Evolutionary conservation across 2,797 vertebrate species (phyloP).

Genomic region (Periophthalmus magnuspinnatus): DNA sequence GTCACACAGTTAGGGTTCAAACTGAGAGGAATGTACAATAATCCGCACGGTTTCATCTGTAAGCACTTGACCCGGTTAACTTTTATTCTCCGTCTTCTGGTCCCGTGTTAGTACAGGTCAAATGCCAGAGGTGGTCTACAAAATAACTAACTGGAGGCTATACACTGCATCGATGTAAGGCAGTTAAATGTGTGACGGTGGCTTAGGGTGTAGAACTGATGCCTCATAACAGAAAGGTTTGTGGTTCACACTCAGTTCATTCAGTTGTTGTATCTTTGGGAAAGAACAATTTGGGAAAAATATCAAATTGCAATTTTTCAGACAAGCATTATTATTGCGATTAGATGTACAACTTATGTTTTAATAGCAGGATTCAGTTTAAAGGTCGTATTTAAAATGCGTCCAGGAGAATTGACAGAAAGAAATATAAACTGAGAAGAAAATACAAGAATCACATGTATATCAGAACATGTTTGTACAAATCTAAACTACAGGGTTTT

Average conservation of each 20-base stretch:
- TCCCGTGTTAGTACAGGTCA: slow-evolving; percentile 18
- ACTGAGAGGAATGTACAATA: slow-evolving; percentile 6
- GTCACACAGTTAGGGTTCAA: slow-evolving; percentile 11
- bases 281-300: no score
- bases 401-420: no score
- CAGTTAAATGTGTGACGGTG: neutral
- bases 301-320: no score
- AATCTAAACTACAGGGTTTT: no score
- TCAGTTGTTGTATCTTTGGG: neutral
- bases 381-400: no score
- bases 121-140: slow-evolving; percentile 32
- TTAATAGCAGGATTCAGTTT: no score
- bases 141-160: neutral
- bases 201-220: neutral
- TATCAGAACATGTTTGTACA: no score
- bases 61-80: slow-evolving; percentile 40
- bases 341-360: no score
- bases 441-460: no score
- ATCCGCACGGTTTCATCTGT: slow-evolving; percentile 36
- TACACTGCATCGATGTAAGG: slow-evolving; percentile 12
- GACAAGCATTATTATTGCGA: no score
- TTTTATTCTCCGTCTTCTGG: slow-evolving; percentile 11
- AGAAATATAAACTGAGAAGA: no score
- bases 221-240: neutral
- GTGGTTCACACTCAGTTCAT: neutral